Evolutionary conservation across 2,888 invertebrate species (phyloP).

Genomic region (Mesorhabditis sp.): DNA sequence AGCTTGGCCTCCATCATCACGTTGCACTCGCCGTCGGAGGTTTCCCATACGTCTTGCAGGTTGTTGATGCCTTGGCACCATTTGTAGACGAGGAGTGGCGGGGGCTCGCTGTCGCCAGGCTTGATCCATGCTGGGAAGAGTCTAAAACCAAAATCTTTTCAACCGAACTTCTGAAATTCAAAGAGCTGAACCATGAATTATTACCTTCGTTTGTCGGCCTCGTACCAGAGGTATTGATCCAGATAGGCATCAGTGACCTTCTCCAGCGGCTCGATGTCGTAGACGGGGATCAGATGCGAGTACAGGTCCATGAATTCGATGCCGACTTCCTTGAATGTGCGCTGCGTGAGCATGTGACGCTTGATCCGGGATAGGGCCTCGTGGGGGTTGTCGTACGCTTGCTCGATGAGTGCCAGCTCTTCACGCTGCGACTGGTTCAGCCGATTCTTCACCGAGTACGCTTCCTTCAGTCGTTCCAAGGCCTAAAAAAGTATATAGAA

Average conservation of each 20-base stretch:
- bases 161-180: too few relatives aligned
- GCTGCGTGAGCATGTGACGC: constrained; percentile 93
- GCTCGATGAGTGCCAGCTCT: constrained; percentile 95
- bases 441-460: constrained; percentile 62
- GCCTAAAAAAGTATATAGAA: constrained; percentile 63
- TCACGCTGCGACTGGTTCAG: constrained; percentile 97
- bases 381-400: constrained; percentile 99
- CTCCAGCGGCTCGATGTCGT: constrained; percentile 96
- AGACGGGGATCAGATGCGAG: constrained; percentile 95
- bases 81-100: constrained; percentile 76
- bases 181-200: background rate
- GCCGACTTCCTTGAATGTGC: constrained; percentile 73
- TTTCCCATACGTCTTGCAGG: constrained; percentile 94
- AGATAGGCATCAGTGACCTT: constrained; percentile 99
- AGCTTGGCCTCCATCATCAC: constrained; percentile 92
- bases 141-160: constrained; percentile 57
- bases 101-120: constrained; percentile 96
- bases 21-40: constrained; percentile 95
- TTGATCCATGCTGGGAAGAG: constrained; percentile 98
- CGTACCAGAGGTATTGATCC: constrained; percentile 96
- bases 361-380: constrained; percentile 98
- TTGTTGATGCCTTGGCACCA: constrained; percentile 78
- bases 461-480: constrained; percentile 71
- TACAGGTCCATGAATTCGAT: constrained; percentile 99
- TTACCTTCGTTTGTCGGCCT: constrained; percentile 83